Evolutionary conservation across 2,113 vertebrate species (phyloP).

Genomic region (Lampris megalopsis): DNA sequence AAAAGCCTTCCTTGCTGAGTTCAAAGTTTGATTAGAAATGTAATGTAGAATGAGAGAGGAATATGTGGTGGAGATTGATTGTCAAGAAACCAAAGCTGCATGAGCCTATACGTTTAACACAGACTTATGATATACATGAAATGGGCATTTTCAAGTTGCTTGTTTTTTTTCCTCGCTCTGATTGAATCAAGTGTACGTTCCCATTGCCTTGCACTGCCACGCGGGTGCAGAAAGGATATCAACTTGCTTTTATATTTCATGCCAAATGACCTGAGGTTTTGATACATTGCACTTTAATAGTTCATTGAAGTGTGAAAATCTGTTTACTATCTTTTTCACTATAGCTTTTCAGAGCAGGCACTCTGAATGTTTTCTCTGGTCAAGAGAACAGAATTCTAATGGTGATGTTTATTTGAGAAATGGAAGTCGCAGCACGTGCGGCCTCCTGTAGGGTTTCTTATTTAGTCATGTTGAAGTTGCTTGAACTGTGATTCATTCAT

Average conservation of each 20-base stretch:
- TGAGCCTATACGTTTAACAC: slow-evolving; percentile 18
- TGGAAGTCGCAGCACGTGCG: background rate
- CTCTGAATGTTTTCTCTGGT: slow-evolving; percentile 69
- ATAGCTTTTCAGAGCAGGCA: slow-evolving; percentile 77
- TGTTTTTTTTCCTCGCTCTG: background rate
- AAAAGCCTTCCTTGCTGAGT: background rate
- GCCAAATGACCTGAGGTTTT: slow-evolving; percentile 27
- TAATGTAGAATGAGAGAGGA: slow-evolving; percentile 41
- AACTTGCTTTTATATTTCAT: slow-evolving; percentile 18
- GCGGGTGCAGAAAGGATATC: background rate
- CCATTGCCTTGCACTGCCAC: slow-evolving; percentile 18
- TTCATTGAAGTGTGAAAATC: slow-evolving; percentile 49
- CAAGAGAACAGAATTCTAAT: background rate
- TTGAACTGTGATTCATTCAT: no score
- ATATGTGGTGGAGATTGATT: slow-evolving; percentile 29
- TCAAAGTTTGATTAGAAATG: background rate
- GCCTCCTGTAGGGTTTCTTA: background rate
- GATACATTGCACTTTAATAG: slow-evolving; percentile 57
- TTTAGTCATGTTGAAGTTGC: no score
- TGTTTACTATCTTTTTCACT: slow-evolving; percentile 35
- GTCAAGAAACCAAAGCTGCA: slow-evolving; percentile 16
- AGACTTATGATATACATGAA: slow-evolving; percentile 18
- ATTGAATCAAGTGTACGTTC: slow-evolving; percentile 29
- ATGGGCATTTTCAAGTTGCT: slow-evolving; percentile 24
- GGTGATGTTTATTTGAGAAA: slow-evolving; percentile 15